Percentiles rank a stretch among this genome's conserved stretches.
phyloP scores from a whole-genome alignment of 2,888 invertebrate species.

The Chrysina gloriosa region DNA sequence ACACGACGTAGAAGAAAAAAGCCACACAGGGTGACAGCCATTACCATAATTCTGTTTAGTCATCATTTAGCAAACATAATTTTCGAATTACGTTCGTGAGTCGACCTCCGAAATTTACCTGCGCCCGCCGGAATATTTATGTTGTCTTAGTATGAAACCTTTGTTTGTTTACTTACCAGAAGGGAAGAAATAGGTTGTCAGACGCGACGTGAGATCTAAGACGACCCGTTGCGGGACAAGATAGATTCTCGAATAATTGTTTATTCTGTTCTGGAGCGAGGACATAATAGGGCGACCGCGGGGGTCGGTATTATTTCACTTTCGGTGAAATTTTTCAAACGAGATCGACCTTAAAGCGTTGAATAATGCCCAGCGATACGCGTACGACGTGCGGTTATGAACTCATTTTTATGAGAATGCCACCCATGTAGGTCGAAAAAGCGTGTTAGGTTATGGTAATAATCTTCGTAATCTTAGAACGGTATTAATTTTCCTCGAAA shows the following conservation, averaged over 20 bases:
- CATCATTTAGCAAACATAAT: constrained; percentile 36
- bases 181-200: constrained; percentile 19
- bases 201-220: constrained; percentile 19
- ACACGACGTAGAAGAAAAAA: background rate
- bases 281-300: background rate
- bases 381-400: background rate
- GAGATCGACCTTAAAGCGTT: too few species aligned
- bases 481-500: constrained; percentile 36
- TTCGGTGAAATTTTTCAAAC: background rate
- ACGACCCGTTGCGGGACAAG: constrained; percentile 17
- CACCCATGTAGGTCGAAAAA: constrained; percentile 25
- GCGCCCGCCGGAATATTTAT: constrained; percentile 24
- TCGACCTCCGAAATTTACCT: constrained; percentile 20
- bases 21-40: constrained; percentile 29
- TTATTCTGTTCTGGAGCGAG: constrained; percentile 14
- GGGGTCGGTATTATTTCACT: background rate
- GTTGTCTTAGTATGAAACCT: constrained; percentile 37
- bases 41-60: constrained; percentile 32
- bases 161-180: constrained; percentile 35
- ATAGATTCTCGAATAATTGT: constrained; percentile 30
- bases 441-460: constrained; percentile 13
- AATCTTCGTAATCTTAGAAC: constrained; percentile 37
- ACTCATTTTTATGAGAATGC: constrained; percentile 33
- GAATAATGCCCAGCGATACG: background rate
- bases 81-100: constrained; percentile 22